Evolutionary conservation across 2,113 vertebrate species (phyloP).

Genomic region (Casuarius casuarius): DNA sequence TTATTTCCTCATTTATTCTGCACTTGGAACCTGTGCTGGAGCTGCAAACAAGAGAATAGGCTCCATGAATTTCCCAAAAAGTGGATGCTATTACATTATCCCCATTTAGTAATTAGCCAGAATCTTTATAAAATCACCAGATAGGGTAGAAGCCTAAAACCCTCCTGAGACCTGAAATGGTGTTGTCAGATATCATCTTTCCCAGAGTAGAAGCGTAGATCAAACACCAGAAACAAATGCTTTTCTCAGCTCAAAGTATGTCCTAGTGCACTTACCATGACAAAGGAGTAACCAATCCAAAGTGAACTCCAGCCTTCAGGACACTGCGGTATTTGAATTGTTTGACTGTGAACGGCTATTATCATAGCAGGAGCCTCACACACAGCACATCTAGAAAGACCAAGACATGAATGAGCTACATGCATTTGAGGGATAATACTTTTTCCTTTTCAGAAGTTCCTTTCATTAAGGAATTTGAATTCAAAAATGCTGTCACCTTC

Average conservation of each 20-base stretch:
- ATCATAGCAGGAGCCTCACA: slow-evolving; percentile 98
- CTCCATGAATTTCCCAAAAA: neutral
- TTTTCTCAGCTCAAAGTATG: neutral
- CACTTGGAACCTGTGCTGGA: neutral
- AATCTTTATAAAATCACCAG: neutral
- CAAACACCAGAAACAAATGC: neutral
- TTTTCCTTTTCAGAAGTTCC: neutral
- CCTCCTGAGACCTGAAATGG: neutral
- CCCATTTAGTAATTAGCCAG: neutral
- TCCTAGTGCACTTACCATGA: slow-evolving; percentile 83
- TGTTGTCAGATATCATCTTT: neutral
- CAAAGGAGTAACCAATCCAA: slow-evolving; percentile 93
- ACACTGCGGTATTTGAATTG: slow-evolving; percentile 83
- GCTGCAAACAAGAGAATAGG: neutral
- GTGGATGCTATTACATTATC: neutral
- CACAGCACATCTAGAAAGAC: slow-evolving; percentile 86
- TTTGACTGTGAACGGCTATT: slow-evolving; percentile 94
- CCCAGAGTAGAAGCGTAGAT: neutral
- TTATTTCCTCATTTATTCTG: neutral
- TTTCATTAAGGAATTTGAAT: neutral
- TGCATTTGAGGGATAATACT: neutral
- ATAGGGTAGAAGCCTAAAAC: neutral
- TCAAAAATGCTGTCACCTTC: neutral
- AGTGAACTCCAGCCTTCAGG: slow-evolving; percentile 88
- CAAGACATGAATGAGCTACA: neutral